Base-by-base conservation (phyloP, 2,113 vertebrate species). In the Scomber japonicus region DNA sequence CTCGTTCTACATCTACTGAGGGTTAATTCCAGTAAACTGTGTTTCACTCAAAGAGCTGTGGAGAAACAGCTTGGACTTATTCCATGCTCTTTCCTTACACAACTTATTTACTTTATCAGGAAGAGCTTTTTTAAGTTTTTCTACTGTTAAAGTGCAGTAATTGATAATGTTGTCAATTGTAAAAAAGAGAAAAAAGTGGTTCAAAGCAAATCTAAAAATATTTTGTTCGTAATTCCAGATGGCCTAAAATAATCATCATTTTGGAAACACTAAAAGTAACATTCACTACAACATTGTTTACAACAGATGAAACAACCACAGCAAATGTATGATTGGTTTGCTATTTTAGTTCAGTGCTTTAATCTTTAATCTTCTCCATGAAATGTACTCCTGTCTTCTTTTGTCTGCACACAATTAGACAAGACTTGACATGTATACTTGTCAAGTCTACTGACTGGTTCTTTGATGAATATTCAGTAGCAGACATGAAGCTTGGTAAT, bases 11-110 rank as follows among this genome's bases (percentile, higher is more conserved):
- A 75, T 85, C 80, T 88, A 59, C 57, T 59, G 61, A 68, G 64
- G 64, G 64, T 71, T 75, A 51, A 84, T 78, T 90, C 87, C 45
- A 15, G 54, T 82, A 69, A 78, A 81, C 50, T 49, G 35, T 27
- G 51, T 62, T 88, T 80, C 65, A 84, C 31, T 78, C 75, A 59
- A 71, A 59, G 67, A 49, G 31, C 72, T 91, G 88, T 92, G 91
- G 86, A 64, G 88, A 91, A 93, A 94, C 73, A 71, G 21, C 80
- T 89, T 83, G 59, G 87, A 80, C 45, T 65, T 27, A 15, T 69
- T 88, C 88, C 85, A 88, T 49, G 49, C 53, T 90, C 72, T 62
- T 84, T 83, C 71, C 69, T 78, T 49, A 40, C 56, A 69, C 9
- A 49, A 56, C 48, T 61, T 71, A 57, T 77, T 85, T 70, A 81